A percentile compares a stretch with the other conserved stretches of the same genome.
phyloP scores from a whole-genome alignment of 2,888 invertebrate species.

The Druceiella hillmani region DNA sequence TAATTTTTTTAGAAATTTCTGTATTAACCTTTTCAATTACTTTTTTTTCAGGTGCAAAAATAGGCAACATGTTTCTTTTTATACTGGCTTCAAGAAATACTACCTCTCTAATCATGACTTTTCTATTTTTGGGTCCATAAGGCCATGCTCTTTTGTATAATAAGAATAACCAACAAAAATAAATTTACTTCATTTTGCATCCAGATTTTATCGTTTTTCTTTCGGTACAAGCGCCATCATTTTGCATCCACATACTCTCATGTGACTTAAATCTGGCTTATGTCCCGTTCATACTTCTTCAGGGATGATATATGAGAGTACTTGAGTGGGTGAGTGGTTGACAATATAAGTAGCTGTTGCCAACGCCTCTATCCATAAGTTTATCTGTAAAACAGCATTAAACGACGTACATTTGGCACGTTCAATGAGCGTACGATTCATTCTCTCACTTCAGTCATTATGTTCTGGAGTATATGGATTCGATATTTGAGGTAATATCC shows the following conservation, averaged over 20 bases:
- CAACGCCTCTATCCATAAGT: too few relatives aligned
- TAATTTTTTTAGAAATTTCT: too few relatives aligned
- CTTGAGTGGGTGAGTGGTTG: constrained; percentile 1
- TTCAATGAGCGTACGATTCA: constrained; percentile 3
- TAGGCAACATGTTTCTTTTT: too few relatives aligned
- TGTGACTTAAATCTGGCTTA: too few relatives aligned
- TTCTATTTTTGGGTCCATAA: background rate
- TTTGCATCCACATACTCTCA: constrained; percentile 14
- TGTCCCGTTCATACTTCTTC: constrained; percentile 6
- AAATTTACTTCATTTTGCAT: background rate
- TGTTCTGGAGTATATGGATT: constrained; percentile 3
- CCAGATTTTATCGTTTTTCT: constrained; percentile 8
- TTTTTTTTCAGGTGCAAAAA: too few relatives aligned
- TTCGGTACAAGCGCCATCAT: constrained; percentile 10
- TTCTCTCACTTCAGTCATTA: constrained; percentile 1
- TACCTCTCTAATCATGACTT: too few relatives aligned
- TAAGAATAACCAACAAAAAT: background rate
- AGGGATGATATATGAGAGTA: constrained; percentile 2
- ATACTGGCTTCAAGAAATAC: too few relatives aligned
- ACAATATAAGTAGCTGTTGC: constrained; percentile 3
- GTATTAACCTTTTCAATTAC: too few relatives aligned
- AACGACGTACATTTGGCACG: constrained; percentile 3
- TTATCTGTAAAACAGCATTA: background rate
- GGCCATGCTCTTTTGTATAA: background rate
- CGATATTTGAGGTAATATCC: constrained; percentile 1